Conservation (phyloP, 1,140 invertebrate genomes). For the Drosophila nigromelanica region DNA sequence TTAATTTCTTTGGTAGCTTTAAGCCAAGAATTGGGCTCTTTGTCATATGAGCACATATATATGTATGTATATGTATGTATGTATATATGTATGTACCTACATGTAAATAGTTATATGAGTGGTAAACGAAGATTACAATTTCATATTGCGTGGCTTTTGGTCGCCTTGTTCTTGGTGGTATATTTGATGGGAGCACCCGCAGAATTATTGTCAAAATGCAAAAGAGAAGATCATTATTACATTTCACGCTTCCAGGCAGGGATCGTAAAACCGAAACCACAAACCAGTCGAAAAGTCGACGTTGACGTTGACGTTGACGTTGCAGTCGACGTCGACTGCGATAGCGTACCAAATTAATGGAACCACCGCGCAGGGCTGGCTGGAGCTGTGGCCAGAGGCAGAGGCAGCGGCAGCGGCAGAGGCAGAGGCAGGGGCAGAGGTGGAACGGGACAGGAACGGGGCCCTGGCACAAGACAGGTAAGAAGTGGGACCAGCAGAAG, state of each 20-base stretch:
- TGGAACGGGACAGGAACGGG: no score
- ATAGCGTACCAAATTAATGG: conserved; percentile 81
- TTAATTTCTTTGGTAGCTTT: no score
- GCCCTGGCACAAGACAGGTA: conserved; percentile 49
- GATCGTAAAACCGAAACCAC: conserved; percentile 57
- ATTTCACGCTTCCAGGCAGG: conserved; percentile 74
- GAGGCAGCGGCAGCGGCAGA: conserved; percentile 22
- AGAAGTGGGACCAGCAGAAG: conserved; percentile 64
- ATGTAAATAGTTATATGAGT: conserved; percentile 2
- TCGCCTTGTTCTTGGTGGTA: not conserved
- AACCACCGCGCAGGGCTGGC: conserved; percentile 62
- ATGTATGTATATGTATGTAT: no score
- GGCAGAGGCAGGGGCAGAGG: no score
- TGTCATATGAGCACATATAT: not conserved
- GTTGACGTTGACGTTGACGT: conserved; percentile 8
- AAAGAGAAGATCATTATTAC: conserved; percentile 80
- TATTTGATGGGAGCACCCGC: conserved; percentile 58
- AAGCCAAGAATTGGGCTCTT: not conserved
- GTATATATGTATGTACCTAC: not conserved
- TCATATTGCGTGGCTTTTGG: conserved; percentile 18
- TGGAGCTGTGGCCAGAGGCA: conserved; percentile 11
- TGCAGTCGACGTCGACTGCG: conserved; percentile 34
- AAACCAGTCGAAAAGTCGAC: conserved; percentile 61
- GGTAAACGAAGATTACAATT: conserved; percentile 21
- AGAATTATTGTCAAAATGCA: conserved; percentile 79